Base-by-base conservation (phyloP, 2,113 vertebrate genomes). In the Catagonus wagneri region DNA sequence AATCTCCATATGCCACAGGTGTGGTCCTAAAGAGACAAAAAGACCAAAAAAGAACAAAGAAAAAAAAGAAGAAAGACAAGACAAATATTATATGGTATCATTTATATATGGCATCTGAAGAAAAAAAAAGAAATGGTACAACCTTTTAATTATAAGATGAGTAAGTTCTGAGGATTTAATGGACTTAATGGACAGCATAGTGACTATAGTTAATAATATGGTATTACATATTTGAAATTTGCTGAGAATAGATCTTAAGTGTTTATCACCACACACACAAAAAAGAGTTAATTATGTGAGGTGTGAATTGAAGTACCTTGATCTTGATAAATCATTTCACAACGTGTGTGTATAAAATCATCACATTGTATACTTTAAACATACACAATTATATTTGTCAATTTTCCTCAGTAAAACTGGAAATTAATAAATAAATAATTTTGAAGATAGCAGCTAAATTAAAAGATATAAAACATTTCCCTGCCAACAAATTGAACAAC, bases 31-130 rank as follows among this genome's bases (percentile, higher is more conserved):
- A n/a, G n/a, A n/a, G n/a, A n/a, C n/a, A n/a, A n/a, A n/a, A n/a
- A n/a, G n/a, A n/a, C n/a, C n/a, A n/a, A n/a, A n/a, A n/a, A n/a
- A n/a, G n/a, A n/a, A n/a, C n/a, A n/a, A n/a, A n/a, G n/a, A n/a
- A n/a, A n/a, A n/a, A n/a, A n/a, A n/a, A n/a, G n/a, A n/a, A n/a
- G n/a, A n/a, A n/a, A n/a, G n/a, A n/a, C n/a, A 92, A 75, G 22
- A 65, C n/a, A 84, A 75, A 92, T 74, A 56, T 58, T 74, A 32
- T 65, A 72, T 92, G 25, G n/a, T 84, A 25, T 75, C 58, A 90
- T 34, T 36, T 78, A 50, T 61, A 75, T 81, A 39, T 89, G 44
- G 8, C 22, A 78, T 78, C n/a, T 78, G 63, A 52, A 65, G 66
- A 85, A 34, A 74, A 69, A 79, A 10, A 74, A 34, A 74, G 23